Percentiles rank a stretch among this genome's conserved stretches.
Conservation (phyloP, 2,797 vertebrate genomes). For the Lacerta viridis region DNA sequence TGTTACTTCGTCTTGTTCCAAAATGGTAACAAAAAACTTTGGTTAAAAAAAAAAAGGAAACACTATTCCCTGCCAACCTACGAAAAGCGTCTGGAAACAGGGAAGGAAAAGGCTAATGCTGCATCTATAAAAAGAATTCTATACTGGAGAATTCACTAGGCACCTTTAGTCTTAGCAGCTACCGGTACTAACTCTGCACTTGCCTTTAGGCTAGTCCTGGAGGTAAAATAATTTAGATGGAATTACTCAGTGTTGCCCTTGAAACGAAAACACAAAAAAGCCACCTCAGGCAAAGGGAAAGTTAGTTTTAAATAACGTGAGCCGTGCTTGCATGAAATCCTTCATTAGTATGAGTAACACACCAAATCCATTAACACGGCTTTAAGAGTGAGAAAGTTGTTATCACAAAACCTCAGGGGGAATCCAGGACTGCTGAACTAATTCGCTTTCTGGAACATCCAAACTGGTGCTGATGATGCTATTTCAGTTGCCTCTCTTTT, state of each 20-base stretch:
- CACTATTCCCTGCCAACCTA: too few species aligned
- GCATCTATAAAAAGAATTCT: neutral
- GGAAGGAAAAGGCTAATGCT: neutral
- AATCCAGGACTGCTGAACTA: constrained; percentile 12
- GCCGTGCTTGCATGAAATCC: constrained; percentile 18
- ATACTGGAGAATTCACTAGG: neutral
- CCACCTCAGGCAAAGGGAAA: constrained; percentile 17
- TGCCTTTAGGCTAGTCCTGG: constrained; percentile 16
- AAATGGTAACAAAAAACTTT: neutral
- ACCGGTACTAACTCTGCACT: neutral
- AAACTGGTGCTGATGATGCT: neutral
- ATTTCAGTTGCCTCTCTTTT: constrained; percentile 4
- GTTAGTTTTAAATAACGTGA: neutral
- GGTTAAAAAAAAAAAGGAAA: neutral
- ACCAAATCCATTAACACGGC: neutral
- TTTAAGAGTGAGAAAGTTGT: constrained; percentile 10
- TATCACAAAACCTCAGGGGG: constrained; percentile 24
- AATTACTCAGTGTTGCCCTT: constrained; percentile 3
- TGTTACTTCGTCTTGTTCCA: neutral
- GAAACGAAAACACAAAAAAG: neutral
- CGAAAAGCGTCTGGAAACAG: neutral
- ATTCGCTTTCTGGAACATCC: constrained; percentile 26
- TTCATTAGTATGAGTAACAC: constrained; percentile 33
- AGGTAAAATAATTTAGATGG: constrained; percentile 11
- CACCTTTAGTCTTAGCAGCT: neutral